Percentiles rank a stretch among this genome's conserved stretches.
Evolutionary conservation across 2,888 invertebrate genomes (phyloP).

Genomic region (Dasypolia templi): DNA sequence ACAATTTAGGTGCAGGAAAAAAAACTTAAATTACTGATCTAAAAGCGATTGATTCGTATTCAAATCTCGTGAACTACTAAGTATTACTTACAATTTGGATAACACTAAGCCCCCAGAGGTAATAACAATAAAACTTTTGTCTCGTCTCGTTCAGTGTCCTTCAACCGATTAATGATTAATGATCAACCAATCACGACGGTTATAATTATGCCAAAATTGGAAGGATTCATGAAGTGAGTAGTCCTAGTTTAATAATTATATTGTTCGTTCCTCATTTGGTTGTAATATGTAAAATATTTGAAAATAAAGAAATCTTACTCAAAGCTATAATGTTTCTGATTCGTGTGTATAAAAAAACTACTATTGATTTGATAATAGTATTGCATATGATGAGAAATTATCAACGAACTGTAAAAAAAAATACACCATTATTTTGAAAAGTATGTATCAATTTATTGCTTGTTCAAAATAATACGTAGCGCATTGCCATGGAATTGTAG

Average conservation of each 20-base stretch:
- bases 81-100: background rate
- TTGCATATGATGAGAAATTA: background rate
- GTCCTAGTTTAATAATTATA: background rate
- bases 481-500: slow-evolving; percentile 75
- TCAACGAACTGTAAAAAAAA: background rate
- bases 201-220: background rate
- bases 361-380: slow-evolving; percentile 1
- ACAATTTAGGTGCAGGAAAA: slow-evolving; percentile 4
- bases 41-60: background rate
- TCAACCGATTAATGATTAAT: background rate
- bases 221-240: background rate
- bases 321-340: background rate
- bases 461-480: slow-evolving; percentile 64
- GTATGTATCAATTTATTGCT: slow-evolving; percentile 32
- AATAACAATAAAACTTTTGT: background rate
- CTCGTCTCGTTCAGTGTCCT: background rate
- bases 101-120: background rate
- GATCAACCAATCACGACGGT: background rate
- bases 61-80: background rate
- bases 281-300: slow-evolving; percentile 19
- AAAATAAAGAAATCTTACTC: slow-evolving; percentile 20
- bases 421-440: background rate
- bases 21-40: background rate
- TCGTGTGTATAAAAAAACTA: background rate
- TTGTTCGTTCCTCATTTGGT: slow-evolving; percentile 9